Percentiles rank a stretch among this genome's conserved stretches.
phyloP scores from a whole-genome alignment of 2,797 vertebrate species.

The Coluber constrictor region DNA sequence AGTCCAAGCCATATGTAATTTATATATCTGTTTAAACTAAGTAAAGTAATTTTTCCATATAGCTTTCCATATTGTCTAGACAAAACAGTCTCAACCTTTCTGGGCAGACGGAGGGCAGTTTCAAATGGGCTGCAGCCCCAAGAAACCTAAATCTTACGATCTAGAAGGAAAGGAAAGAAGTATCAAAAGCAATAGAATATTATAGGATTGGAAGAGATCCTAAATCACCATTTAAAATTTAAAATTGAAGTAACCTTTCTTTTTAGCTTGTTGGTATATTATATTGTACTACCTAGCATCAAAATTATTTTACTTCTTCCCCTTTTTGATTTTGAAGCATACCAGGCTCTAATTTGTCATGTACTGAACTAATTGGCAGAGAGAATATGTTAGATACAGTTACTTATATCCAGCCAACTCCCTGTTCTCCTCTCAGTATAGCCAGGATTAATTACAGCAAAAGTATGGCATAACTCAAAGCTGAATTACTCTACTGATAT shows the following conservation, averaged over 20 bases:
- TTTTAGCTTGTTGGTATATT: constrained; percentile 12
- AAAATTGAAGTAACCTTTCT: neutral
- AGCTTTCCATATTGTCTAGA: neutral
- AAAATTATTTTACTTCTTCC: neutral
- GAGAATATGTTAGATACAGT: constrained; percentile 65
- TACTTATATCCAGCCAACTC: constrained; percentile 58
- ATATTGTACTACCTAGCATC: neutral
- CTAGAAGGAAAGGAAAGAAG: neutral
- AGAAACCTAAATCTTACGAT: neutral
- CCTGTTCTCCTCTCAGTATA: constrained; percentile 69
- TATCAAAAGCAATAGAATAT: neutral
- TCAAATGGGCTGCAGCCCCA: too few species aligned
- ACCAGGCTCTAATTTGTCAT: constrained; percentile 51
- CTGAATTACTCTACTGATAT: constrained; percentile 53
- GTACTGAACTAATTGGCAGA: constrained; percentile 51
- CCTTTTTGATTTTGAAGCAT: constrained; percentile 12
- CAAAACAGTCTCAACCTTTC: neutral
- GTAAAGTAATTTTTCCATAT: neutral
- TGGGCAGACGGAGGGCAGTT: neutral
- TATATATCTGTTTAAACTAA: neutral
- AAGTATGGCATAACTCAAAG: constrained; percentile 58
- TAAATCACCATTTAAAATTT: fast-evolving
- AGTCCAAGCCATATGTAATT: neutral
- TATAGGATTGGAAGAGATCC: neutral
- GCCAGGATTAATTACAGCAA: constrained; percentile 61